Base-by-base conservation (phyloP, 2,888 invertebrate genomes). In the Lymantria dispar region DNA sequence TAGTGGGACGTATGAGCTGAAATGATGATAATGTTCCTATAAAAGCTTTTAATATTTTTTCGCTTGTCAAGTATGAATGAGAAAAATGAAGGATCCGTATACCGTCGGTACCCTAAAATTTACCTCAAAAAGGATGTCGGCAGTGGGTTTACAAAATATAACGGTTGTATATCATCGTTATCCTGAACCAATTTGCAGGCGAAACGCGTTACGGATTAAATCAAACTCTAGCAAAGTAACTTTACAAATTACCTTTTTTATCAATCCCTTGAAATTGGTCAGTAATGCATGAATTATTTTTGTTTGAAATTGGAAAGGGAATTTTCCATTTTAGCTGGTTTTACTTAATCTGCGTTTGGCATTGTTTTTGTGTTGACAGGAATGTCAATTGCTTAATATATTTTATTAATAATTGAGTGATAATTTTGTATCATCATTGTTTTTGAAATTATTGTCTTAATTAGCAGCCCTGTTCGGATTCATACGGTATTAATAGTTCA, bases 141-240 rank as follows among this genome's bases (percentile, higher is more conserved):
- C 60, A 63, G 54, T 62, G 53, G 59, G 60, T 63, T 70, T 60
- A 60, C 64, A 59, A 62, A 69, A 70, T 66, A 70, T 61, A 64
- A 53, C 60, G 46, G 58, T 55, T 58, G 66, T 77, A 72, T 66
- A 72, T 78, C 76, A 75, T 76, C 69, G 69, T 78, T 78, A 74
- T 64, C 61, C 62, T 61, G 65, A 58, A 62, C 70, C 75, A 75
- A 75, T 78, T 76, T 70, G 61, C 62, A 56, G 58, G 67, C 60
- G 67, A 50, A 74, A 72, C 66, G 67, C 62, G 68, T 53, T 56
- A 53, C 43, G 69, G 71, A 73, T 74, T 74, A 74, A 74, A 70
- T 64, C 62, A 58, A 62, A 59, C 57, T 60, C 50, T 56, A 54
- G 50, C n/a, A 64, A 67, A 68, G 70, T 68, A 68, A 57, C 53